Evolutionary conservation across 2,797 vertebrate species (phyloP).

Genomic region (Chaenodraco wilsoni): DNA sequence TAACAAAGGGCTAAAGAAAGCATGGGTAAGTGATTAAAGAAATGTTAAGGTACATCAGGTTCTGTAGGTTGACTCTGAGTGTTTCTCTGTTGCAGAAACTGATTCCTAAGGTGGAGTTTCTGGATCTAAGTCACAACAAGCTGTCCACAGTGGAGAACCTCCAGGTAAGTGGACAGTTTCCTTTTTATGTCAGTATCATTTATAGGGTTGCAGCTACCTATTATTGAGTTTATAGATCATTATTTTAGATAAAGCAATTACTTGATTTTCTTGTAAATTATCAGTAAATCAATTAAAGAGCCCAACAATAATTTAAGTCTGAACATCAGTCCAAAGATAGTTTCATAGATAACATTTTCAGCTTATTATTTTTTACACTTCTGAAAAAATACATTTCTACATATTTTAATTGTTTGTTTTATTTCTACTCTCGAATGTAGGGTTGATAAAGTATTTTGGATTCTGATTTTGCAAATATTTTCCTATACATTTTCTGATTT

Average conservation of each 20-base stretch:
- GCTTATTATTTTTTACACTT: too few species aligned
- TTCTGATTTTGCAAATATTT: too few species aligned
- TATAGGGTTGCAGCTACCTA: neutral
- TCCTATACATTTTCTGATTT: neutral
- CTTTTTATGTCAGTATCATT: neutral
- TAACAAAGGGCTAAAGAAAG: neutral
- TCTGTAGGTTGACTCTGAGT: neutral
- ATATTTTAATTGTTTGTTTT: too few species aligned
- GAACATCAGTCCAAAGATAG: neutral
- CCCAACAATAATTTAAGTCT: neutral
- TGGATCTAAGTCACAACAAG: constrained; percentile 95
- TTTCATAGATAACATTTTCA: too few species aligned
- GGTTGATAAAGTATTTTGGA: too few species aligned
- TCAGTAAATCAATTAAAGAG: too few species aligned
- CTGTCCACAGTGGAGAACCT: constrained; percentile 92
- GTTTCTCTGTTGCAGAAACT: constrained; percentile 85
- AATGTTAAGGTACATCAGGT: neutral
- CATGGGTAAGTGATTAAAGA: neutral
- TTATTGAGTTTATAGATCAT: neutral
- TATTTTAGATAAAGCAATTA: neutral
- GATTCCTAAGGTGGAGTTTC: constrained; percentile 94
- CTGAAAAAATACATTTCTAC: too few species aligned
- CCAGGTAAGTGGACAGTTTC: constrained; percentile 82
- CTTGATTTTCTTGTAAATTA: too few species aligned
- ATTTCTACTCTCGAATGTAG: too few species aligned